Conservation (phyloP, 2,797 vertebrate genomes). For the Neopelma chrysocephalum region DNA sequence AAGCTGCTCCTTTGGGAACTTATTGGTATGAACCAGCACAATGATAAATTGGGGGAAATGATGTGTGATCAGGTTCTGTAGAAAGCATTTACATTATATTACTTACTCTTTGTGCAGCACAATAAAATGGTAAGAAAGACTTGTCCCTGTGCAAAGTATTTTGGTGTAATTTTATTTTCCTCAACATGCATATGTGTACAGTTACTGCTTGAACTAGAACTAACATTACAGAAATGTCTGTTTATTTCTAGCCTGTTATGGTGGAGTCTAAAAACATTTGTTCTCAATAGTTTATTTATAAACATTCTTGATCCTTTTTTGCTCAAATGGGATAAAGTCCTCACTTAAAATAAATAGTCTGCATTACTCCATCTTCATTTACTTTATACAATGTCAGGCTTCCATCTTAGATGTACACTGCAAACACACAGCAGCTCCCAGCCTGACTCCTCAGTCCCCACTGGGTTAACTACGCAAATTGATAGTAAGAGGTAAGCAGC, state of each 20-base stretch:
- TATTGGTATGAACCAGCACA: not conserved
- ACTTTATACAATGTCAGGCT: not conserved
- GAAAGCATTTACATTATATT: not conserved
- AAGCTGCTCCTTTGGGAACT: not conserved
- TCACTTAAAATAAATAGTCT: not conserved
- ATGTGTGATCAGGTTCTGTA: not conserved
- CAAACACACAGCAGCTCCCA: not conserved
- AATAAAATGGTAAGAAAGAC: not conserved
- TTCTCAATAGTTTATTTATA: not conserved
- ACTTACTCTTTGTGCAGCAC: not conserved
- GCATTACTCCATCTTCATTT: not conserved
- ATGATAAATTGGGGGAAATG: not conserved
- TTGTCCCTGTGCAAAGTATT: not conserved
- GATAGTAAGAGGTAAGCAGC: not conserved
- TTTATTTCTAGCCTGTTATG: not conserved
- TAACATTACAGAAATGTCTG: not conserved
- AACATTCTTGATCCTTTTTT: not conserved
- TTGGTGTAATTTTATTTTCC: not conserved
- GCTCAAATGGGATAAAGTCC: not conserved
- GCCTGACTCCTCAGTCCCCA: not conserved
- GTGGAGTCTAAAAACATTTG: not conserved
- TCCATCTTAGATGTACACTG: not conserved
- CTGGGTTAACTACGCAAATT: not conserved
- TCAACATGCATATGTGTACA: not conserved
- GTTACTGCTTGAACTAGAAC: not conserved